Base-by-base conservation (phyloP, 2,113 vertebrate species). In the Emydocephalus ijimae region DNA sequence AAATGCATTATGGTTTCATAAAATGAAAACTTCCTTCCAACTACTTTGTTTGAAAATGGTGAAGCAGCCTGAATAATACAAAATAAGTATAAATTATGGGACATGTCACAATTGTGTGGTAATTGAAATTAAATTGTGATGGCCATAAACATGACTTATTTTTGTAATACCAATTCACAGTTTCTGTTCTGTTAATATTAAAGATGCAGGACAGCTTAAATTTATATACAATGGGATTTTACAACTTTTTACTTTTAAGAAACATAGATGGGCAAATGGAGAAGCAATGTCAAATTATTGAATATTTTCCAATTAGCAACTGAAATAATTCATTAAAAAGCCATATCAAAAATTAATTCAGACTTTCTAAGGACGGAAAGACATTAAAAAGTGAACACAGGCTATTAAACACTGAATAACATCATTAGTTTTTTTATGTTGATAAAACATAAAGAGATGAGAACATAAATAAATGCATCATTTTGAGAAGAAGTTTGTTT, bases 1-100 rank as follows among this genome's bases (percentile, higher is more conserved):
- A 55, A 95, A 95, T 52, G 18, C 10, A 5, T 92, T 91, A 74
- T 94, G 94, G 94, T 74, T 1, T 57, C 91, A 92, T 39, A 92
- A 89, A 93, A 56, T 87, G 8, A 92, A 81, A 18, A 92, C 90
- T 86, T 88, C 11, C 0, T 18, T 56, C 85, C 92, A 5, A 56
- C 5, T 3, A 0, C 34, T 90, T 94, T 87, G 3, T 50, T 91
- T 91, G 81, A 91, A 90, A 21, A 9, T 34, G 91, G 43, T 88
- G 50, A 89, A 94, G 26, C 88, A 56, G 93, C 43, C 24, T 45
- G 55, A 69, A 89, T 21, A 92, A 7, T 89, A 91, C 87, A 93
- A 15, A 87, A 10, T 61, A 69, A 0, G 11, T 85, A 93, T 57
- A 26, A 21, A 85, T 85, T 74, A 64, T 59, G 43, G 21, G 55